Evolutionary conservation across 1,140 invertebrate genomes (phyloP).

Genomic region (Mizuhopecten yessoensis): DNA sequence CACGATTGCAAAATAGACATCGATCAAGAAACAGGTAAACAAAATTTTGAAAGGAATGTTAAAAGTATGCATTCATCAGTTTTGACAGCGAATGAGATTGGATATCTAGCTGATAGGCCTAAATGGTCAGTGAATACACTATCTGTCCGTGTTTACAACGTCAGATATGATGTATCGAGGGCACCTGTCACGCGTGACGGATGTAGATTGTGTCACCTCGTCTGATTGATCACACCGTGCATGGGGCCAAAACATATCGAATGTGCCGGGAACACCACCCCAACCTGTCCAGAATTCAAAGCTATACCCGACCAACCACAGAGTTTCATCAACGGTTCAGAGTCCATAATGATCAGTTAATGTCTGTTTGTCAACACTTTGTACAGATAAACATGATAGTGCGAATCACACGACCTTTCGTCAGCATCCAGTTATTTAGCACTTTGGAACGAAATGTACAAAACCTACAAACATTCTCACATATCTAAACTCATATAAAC

Average conservation of each 20-base stretch:
- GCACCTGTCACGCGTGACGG: background rate
- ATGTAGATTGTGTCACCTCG: background rate
- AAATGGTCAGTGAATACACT: background rate
- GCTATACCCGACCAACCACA: background rate
- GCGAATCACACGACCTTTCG: background rate
- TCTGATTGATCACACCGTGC: constrained; percentile 1
- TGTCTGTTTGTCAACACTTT: background rate
- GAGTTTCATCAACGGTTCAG: background rate
- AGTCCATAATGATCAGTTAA: background rate
- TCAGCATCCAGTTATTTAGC: background rate
- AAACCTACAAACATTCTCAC: background rate
- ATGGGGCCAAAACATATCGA: background rate
- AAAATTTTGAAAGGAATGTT: background rate
- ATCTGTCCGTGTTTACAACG: background rate
- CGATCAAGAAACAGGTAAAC: background rate
- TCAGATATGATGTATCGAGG: background rate
- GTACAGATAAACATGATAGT: background rate
- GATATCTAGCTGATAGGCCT: background rate
- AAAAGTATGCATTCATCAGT: background rate
- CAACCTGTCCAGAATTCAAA: background rate
- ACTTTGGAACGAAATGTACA: background rate
- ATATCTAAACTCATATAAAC: background rate
- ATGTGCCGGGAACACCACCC: background rate
- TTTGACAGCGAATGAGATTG: background rate
- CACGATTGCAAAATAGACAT: background rate